Base-by-base conservation (phyloP, 1,140 invertebrate species). In the Dendrolimus punctatus region DNA sequence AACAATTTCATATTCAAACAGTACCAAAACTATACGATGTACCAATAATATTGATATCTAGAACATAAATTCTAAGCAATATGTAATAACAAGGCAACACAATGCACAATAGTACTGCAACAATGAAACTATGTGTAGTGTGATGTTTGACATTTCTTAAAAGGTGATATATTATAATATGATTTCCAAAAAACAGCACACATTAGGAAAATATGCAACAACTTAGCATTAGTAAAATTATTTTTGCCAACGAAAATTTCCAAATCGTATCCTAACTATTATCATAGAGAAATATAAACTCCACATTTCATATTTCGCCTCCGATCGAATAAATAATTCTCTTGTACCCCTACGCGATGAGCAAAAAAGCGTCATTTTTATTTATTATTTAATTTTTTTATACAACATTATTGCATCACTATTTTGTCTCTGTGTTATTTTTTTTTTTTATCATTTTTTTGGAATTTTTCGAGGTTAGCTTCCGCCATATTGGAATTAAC, bases 241-340 rank as follows among this genome's bases (percentile, higher is more conserved):
- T 23, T 23, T 23, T 23, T 49, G 41, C 41, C n/a, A 42, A 8
- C 41, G 41, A 10, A 40, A 49, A 39, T 49, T 10, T 40, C 8
- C 5, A 38, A 48, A 37, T 37, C 37, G 6, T 10, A 36, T n/a
- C 9, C 23, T 23, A 23, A 3, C 23, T 23, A 37, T 36, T 42
- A 36, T 36, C 6, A 39, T 40, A 55, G 43, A 51, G 55, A 65
- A 65, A 62, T 74, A 70, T 68, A 53, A 23, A 7, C 41, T n/a
- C 41, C 6, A n/a, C 23, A 76, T 74, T 63, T 69, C 62, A 70
- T 58, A 44, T 55, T 48, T 10, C 38, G 55, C 45, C 10, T 49
- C 46, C 40, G 8, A 37, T 67, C 51, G 64, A 84, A 84, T 82
- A 81, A 84, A 82, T 80, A 84, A 75, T 68, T 73, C 60, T 66